Evolutionary conservation across 2,888 invertebrate species (phyloP).

Genomic region (Antheraea assamensis): DNA sequence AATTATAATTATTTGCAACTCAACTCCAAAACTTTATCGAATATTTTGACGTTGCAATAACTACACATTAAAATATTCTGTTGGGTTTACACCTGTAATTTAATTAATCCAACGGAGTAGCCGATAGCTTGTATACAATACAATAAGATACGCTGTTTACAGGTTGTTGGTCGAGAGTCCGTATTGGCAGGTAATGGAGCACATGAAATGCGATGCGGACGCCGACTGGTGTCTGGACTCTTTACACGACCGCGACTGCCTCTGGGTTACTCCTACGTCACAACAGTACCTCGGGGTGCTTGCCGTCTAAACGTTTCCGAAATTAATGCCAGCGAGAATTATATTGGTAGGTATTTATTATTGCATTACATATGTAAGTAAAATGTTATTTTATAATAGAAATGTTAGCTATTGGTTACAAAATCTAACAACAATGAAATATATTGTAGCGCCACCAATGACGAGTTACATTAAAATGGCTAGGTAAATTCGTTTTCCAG

Average conservation of each 20-base stretch:
- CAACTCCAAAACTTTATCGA: not conserved
- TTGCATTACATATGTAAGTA: not conserved
- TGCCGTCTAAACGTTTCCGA: slow-evolving; percentile 94
- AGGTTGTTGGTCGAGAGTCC: slow-evolving; percentile 94
- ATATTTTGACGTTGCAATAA: not conserved
- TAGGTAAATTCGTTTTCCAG: no score
- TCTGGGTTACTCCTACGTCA: slow-evolving; percentile 91
- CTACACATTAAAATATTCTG: not conserved
- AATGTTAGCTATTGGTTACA: no score
- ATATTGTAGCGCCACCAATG: no score
- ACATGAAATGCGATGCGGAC: slow-evolving; percentile 76
- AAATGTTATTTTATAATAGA: no score
- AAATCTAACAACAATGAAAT: no score
- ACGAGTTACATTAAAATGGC: no score
- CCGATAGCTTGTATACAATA: not conserved
- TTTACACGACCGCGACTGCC: slow-evolving; percentile 91
- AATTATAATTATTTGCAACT: not conserved
- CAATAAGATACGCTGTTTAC: slow-evolving; percentile 35
- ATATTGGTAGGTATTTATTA: slow-evolving; percentile 87
- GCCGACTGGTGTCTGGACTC: slow-evolving; percentile 90
- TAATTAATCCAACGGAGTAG: not conserved
- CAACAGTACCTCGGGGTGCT: slow-evolving; percentile 92
- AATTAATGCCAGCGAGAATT: slow-evolving; percentile 90
- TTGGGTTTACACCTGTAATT: not conserved
- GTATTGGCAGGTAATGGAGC: slow-evolving; percentile 85